These are phyloP conservation scores for Rhineura floridana DNA, from an alignment of 2,113 vertebrate species.

Conservation along the genomic window DNA sequence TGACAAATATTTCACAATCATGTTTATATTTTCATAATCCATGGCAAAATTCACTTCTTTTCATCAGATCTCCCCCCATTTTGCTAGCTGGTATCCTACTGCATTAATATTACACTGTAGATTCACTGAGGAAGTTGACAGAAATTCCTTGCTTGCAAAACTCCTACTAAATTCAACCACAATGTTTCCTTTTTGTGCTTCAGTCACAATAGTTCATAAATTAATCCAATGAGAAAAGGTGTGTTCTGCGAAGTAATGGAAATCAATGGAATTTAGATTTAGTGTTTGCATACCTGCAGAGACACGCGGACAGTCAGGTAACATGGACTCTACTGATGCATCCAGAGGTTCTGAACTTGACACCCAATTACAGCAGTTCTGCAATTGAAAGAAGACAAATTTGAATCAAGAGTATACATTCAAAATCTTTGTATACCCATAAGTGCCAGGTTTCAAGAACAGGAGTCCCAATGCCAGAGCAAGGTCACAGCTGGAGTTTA, in stretches of 20 bases:
- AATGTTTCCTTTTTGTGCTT: background rate
- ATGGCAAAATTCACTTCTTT: background rate
- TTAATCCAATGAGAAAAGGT: conserved; percentile 17
- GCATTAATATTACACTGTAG: background rate
- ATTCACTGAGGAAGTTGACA: background rate
- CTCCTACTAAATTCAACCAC: background rate
- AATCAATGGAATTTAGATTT: no score
- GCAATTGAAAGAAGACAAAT: conserved; percentile 59
- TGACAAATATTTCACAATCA: conserved; percentile 25
- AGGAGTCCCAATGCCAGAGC: background rate
- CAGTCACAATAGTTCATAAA: background rate
- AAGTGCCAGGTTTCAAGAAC: background rate
- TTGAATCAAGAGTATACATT: background rate
- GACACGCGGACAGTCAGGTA: conserved; percentile 92
- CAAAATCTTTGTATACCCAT: background rate
- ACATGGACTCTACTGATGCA: conserved; percentile 90
- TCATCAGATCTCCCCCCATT: background rate
- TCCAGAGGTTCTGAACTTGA: conserved; percentile 94
- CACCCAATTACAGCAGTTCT: conserved; percentile 98
- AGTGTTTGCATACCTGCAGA: conserved; percentile 88
- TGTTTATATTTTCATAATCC: background rate
- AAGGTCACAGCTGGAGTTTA: background rate
- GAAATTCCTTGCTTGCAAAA: background rate
- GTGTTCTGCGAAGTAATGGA: no score
- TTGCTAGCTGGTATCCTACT: conserved; percentile 16